Evolutionary conservation across 2,888 invertebrate genomes (phyloP).

Genomic region (Antheraea assamensis): DNA sequence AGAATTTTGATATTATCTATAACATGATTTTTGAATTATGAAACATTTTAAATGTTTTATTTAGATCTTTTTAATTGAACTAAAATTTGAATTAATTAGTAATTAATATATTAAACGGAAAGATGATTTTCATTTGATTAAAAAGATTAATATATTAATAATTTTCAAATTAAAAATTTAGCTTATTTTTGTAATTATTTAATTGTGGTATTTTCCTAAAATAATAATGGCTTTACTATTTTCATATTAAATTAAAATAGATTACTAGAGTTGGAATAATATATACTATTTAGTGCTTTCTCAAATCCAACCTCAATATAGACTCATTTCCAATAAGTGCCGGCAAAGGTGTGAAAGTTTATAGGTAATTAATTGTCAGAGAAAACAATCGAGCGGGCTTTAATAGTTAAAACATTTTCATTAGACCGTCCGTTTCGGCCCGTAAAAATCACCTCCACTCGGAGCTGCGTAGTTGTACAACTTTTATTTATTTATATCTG

Average conservation of each 20-base stretch:
- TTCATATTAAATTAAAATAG: background rate
- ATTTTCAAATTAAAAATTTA: no score
- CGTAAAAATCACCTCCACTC: slow-evolving; percentile 59
- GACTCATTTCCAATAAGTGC: background rate
- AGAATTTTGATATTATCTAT: background rate
- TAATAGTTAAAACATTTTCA: slow-evolving; percentile 62
- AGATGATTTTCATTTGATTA: background rate
- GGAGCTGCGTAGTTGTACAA: slow-evolving; percentile 57
- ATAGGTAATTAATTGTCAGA: slow-evolving; percentile 49
- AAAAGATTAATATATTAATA: no score
- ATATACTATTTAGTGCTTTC: background rate
- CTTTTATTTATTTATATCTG: slow-evolving; percentile 45
- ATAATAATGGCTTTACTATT: background rate
- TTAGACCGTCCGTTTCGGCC: slow-evolving; percentile 50
- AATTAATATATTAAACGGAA: background rate
- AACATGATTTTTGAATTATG: background rate
- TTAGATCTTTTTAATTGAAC: background rate
- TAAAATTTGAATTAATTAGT: background rate
- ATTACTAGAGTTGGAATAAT: background rate
- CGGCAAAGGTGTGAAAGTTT: slow-evolving; percentile 36
- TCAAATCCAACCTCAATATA: background rate
- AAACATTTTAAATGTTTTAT: background rate
- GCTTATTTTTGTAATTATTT: no score
- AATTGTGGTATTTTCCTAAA: no score
- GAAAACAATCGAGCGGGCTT: slow-evolving; percentile 63